phyloP scores from a whole-genome alignment of 2,888 invertebrate genomes.

The Netelia fuscicornis region DNA sequence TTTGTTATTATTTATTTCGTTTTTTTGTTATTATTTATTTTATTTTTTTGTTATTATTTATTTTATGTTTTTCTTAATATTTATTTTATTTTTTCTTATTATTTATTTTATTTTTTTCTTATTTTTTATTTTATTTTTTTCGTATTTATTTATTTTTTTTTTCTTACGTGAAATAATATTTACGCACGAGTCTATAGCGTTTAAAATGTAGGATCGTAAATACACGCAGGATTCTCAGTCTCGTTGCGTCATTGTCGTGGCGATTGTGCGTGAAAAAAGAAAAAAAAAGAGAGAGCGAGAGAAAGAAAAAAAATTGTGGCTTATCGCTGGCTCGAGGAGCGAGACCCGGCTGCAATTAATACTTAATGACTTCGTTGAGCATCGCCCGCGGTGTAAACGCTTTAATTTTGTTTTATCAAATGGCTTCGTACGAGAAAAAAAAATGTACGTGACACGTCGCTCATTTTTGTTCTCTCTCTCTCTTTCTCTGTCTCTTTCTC shows the following conservation, averaged over 20 bases:
- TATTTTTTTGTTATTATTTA: too few species aligned
- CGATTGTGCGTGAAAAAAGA: conserved; percentile 49
- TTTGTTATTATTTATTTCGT: too few species aligned
- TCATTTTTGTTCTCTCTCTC: neutral
- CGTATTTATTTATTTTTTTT: too few species aligned
- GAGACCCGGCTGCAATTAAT: conserved; percentile 14
- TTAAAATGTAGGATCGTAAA: too few species aligned
- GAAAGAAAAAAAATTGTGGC: conserved; percentile 14
- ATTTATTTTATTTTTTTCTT: too few species aligned
- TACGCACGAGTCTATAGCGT: too few species aligned
- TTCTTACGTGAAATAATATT: too few species aligned
- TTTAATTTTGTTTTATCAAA: conserved; percentile 22
- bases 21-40: too few species aligned
- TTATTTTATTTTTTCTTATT: too few species aligned
- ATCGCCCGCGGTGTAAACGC: neutral
- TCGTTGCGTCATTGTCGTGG: neutral
- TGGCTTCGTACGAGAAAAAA: neutral
- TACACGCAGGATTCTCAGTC: too few species aligned
- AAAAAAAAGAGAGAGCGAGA: conserved; percentile 14
- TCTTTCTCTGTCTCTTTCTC: neutral
- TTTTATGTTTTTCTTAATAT: too few species aligned
- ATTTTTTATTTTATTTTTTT: too few species aligned
- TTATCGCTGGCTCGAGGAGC: conserved; percentile 6
- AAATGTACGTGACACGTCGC: neutral
- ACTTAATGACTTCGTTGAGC: conserved; percentile 8